Percentiles rank a stretch among this genome's conserved stretches.
Evolutionary conservation across 2,797 vertebrate genomes (phyloP).

Genomic region (Loris lydekkerianus): DNA sequence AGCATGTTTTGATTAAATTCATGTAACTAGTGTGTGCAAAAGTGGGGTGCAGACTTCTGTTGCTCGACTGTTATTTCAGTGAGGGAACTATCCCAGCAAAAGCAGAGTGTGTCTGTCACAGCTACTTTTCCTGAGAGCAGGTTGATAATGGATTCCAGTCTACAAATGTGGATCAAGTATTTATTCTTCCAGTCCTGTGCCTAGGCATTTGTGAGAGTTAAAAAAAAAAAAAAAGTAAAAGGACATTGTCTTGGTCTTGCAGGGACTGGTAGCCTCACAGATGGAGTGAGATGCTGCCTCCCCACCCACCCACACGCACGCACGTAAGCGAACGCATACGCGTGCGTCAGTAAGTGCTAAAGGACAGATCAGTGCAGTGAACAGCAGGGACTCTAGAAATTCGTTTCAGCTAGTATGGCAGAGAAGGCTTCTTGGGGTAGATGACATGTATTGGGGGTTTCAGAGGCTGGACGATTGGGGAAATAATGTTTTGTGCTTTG

Average conservation of each 20-base stretch:
- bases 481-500: neutral
- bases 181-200: neutral
- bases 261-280: neutral
- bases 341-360: neutral
- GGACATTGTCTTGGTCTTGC: neutral
- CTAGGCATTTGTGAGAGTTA: neutral
- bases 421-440: neutral
- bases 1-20: neutral
- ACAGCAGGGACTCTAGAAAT: neutral
- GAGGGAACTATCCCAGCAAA: neutral
- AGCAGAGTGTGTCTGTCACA: neutral
- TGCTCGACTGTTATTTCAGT: neutral
- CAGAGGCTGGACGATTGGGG: neutral
- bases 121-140: neutral
- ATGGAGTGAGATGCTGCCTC: neutral
- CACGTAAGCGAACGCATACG: fast-evolving
- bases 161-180: neutral
- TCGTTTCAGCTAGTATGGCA: neutral
- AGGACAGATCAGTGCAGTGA: neutral
- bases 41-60: neutral
- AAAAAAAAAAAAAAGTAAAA: neutral
- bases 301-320: fast-evolving
- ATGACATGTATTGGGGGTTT: neutral
- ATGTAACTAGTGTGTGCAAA: neutral
- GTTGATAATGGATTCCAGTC: neutral